Evolutionary conservation across 2,888 invertebrate genomes (phyloP).

Genomic region (Celastrina argiolus): DNA sequence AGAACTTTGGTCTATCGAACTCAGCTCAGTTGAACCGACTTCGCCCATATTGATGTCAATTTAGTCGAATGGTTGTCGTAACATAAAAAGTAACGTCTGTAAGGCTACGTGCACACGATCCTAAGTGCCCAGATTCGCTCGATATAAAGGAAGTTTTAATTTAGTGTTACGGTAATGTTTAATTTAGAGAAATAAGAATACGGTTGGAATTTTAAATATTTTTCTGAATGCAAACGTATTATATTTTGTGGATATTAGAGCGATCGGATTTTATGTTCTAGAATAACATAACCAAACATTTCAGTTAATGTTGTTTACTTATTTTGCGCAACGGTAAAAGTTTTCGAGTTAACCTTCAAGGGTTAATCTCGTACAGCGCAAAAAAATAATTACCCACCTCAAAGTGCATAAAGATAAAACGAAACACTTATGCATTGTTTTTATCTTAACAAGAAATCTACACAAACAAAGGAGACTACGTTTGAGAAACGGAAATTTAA

Average conservation of each 20-base stretch:
- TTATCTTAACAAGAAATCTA: conserved; percentile 7
- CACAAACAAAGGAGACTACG: not conserved
- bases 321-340: too few species aligned
- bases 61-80: conserved; percentile 57
- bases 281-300: too few species aligned
- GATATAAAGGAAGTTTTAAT: conserved; percentile 18
- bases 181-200: conserved; percentile 13
- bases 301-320: too few species aligned
- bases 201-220: conserved; percentile 8
- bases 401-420: conserved; percentile 1
- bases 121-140: conserved; percentile 11
- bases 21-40: conserved; percentile 30
- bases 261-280: not conserved
- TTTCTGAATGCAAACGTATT: not conserved
- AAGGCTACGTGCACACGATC: conserved; percentile 45
- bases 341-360: not conserved
- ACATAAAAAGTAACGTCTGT: conserved; percentile 65
- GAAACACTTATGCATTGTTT: not conserved
- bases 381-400: not conserved
- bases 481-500: not conserved
- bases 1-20: conserved; percentile 41
- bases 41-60: conserved; percentile 64
- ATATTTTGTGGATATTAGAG: not conserved
- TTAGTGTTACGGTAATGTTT: conserved; percentile 16
- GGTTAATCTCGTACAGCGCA: not conserved